Conservation (phyloP, 1,140 invertebrate species). For the Papilio helenus region DNA sequence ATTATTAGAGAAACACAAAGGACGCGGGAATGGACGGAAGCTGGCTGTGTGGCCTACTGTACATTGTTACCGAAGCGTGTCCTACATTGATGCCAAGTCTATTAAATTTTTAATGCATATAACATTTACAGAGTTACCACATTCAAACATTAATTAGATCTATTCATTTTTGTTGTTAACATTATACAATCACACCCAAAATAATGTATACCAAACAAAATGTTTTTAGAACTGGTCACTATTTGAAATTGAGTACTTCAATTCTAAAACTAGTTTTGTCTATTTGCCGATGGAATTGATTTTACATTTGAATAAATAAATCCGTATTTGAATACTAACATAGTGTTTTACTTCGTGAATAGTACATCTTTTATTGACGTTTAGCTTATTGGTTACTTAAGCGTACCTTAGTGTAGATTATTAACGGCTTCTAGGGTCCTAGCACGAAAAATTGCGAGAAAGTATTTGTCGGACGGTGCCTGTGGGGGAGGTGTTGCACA, state of each 20-base stretch:
- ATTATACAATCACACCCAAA: not conserved
- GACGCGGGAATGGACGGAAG: conserved; percentile 10
- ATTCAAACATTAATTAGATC: not conserved
- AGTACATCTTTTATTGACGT: not conserved
- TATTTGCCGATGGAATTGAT: not conserved
- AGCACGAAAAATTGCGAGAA: too few relatives aligned
- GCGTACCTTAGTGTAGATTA: not conserved
- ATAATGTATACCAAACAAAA: not conserved
- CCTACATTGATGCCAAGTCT: not conserved
- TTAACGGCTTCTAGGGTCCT: not conserved
- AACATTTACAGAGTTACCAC: not conserved
- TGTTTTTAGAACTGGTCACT: not conserved
- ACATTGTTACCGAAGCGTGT: conserved; percentile 21
- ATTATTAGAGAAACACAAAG: conserved; percentile 33
- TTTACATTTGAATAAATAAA: not conserved
- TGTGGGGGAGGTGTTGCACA: too few relatives aligned
- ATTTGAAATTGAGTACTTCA: not conserved
- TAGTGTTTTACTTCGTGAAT: not conserved
- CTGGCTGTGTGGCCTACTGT: conserved; percentile 9
- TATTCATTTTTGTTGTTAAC: not conserved
- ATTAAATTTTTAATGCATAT: conserved; percentile 11
- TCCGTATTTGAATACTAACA: not conserved
- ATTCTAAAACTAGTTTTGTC: conserved; percentile 1
- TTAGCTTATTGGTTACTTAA: not conserved
- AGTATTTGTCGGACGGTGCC: too few relatives aligned